phyloP scores from a whole-genome alignment of 1,140 invertebrate genomes.

The Drosophila subobscura region DNA sequence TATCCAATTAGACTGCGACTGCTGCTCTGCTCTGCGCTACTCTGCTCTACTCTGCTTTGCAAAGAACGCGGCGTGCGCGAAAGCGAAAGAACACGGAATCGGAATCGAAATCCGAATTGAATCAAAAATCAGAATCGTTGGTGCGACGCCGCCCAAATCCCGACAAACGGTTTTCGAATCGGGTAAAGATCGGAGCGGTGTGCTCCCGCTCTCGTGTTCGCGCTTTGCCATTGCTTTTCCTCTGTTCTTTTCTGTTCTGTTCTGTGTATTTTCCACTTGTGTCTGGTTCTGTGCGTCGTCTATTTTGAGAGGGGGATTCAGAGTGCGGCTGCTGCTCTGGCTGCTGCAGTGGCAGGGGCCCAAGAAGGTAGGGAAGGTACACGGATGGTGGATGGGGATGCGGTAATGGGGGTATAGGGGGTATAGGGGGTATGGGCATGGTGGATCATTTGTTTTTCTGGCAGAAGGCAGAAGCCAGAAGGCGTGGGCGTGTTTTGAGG shows the following conservation, averaged over 20 bases:
- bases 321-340: too few relatives aligned
- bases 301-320: too few relatives aligned
- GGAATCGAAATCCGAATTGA: neutral
- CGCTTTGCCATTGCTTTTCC: slow-evolving; percentile 49
- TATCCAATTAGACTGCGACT: slow-evolving; percentile 80
- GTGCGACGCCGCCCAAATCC: slow-evolving; percentile 18
- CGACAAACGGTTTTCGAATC: slow-evolving; percentile 51
- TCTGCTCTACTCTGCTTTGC: slow-evolving; percentile 5
- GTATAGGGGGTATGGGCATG: neutral
- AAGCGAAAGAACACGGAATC: too few relatives aligned
- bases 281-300: too few relatives aligned
- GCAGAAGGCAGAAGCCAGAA: neutral
- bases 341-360: too few relatives aligned
- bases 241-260: neutral
- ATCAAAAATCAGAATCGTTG: neutral
- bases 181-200: slow-evolving; percentile 20
- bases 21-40: slow-evolving; percentile 42
- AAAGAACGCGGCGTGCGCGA: slow-evolving; percentile 23
- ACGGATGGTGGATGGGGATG: neutral
- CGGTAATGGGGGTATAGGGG: too few relatives aligned
- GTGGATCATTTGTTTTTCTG: slow-evolving; percentile 26
- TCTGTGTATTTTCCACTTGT: too few relatives aligned
- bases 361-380: too few relatives aligned
- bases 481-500: slow-evolving; percentile 3
- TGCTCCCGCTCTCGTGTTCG: slow-evolving; percentile 31